Percentiles rank a stretch among this genome's conserved stretches.
These are phyloP conservation scores for Myotis lucifugus DNA, from an alignment of 2,113 vertebrate genomes.

Conservation along the genomic window DNA sequence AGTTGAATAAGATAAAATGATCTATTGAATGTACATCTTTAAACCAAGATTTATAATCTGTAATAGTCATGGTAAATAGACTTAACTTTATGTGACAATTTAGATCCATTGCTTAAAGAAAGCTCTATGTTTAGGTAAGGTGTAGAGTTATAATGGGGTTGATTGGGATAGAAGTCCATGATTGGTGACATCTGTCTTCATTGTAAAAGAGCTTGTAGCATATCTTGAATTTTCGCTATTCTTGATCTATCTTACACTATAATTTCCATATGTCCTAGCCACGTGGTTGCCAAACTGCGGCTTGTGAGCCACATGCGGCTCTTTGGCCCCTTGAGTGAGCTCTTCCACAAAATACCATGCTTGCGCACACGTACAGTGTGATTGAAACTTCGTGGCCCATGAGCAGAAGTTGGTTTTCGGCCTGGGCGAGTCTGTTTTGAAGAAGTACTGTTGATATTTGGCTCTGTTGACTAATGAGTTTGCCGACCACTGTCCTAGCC, in stretches of 20 bases:
- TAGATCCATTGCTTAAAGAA: not conserved
- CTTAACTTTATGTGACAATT: slow-evolving; percentile 9
- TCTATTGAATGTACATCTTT: not conserved
- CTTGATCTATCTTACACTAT: not conserved
- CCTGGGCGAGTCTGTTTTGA: no score
- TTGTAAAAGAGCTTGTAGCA: not conserved
- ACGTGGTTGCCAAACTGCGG: not conserved
- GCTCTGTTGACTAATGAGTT: no score
- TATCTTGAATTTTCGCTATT: not conserved
- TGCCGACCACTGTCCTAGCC: not conserved
- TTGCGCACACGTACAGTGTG: no score
- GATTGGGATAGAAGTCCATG: not conserved
- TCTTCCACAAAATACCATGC: no score
- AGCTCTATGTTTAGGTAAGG: not conserved
- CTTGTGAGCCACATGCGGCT: no score
- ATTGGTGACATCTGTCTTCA: slow-evolving; percentile 2
- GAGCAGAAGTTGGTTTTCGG: no score
- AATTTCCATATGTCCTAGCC: not conserved
- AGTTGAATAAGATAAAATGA: slow-evolving; percentile 31
- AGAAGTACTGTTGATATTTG: no score
- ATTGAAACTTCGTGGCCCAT: no score
- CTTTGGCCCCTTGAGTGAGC: no score
- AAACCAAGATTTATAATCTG: slow-evolving; percentile 27
- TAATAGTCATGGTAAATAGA: not conserved
- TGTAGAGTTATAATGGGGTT: not conserved